Conservation (phyloP, 2,888 invertebrate genomes). For the Hemaris fuciformis region DNA sequence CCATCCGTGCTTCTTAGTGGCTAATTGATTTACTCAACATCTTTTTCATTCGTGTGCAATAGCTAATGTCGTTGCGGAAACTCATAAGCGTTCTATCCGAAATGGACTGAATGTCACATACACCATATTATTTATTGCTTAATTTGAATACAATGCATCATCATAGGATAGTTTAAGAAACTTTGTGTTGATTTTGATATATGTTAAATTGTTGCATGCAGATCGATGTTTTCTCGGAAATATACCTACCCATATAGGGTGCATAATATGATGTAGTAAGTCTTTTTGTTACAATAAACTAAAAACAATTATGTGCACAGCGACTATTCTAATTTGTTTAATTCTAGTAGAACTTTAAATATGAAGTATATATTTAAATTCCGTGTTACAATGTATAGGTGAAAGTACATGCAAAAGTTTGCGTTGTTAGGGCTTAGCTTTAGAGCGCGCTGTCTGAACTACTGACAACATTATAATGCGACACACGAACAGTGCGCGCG, state of each 20-base stretch:
- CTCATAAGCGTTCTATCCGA: not conserved
- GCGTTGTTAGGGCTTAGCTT: constrained; percentile 2
- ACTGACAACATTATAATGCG: not conserved
- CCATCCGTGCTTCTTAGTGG: not conserved
- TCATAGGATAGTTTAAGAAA: too few species aligned
- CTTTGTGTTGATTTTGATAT: too few species aligned
- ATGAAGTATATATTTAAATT: not conserved
- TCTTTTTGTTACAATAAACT: too few species aligned
- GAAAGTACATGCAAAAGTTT: not conserved
- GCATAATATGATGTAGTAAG: too few species aligned
- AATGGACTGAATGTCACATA: not conserved
- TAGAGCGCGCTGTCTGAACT: not conserved
- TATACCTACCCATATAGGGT: too few species aligned
- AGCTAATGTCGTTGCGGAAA: not conserved
- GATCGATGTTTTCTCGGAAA: too few species aligned
- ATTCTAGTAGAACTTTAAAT: not conserved
- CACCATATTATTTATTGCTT: not conserved
- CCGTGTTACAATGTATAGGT: not conserved
- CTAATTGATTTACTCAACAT: not conserved
- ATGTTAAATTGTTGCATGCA: too few species aligned
- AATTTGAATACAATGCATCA: not conserved
- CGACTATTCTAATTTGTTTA: not conserved
- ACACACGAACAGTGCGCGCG: not conserved
- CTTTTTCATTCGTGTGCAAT: not conserved
- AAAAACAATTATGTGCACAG: too few species aligned